A percentile compares a stretch with the other conserved stretches of the same genome.
Evolutionary conservation across 2,113 vertebrate species (phyloP).

Genomic region (Scartelaos histophorus): DNA sequence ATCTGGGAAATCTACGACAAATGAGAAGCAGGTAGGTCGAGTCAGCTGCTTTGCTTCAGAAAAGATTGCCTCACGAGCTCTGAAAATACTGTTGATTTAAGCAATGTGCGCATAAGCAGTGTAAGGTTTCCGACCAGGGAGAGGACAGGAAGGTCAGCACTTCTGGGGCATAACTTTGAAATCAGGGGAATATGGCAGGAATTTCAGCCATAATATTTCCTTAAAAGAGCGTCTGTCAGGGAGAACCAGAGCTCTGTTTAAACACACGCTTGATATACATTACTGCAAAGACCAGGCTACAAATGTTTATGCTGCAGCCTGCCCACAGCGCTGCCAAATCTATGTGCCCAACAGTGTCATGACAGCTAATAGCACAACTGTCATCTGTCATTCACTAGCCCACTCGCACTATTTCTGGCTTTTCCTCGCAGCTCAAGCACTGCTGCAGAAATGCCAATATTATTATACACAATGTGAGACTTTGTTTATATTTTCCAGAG

Average conservation of each 20-base stretch:
- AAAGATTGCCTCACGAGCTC: slow-evolving; percentile 67
- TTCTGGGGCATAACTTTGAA: slow-evolving; percentile 44
- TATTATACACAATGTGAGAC: slow-evolving; percentile 34
- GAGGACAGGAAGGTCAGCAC: slow-evolving; percentile 43
- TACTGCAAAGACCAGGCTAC: slow-evolving; percentile 16
- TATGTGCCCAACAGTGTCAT: slow-evolving; percentile 28
- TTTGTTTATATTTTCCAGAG: slow-evolving; percentile 36
- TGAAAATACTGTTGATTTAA: slow-evolving; percentile 73
- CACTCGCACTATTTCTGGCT: slow-evolving; percentile 51
- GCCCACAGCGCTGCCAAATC: slow-evolving; percentile 36
- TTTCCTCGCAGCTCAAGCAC: slow-evolving; percentile 37
- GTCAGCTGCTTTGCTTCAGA: slow-evolving; percentile 55
- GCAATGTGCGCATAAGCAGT: slow-evolving; percentile 52
- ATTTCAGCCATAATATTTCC: slow-evolving; percentile 48
- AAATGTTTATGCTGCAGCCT: slow-evolving; percentile 44
- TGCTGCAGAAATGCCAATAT: slow-evolving; percentile 32
- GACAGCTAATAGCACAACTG: slow-evolving; percentile 45
- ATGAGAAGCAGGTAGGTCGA: slow-evolving; percentile 31
- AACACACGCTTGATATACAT: slow-evolving; percentile 25
- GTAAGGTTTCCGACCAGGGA: slow-evolving; percentile 50
- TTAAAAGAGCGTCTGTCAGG: slow-evolving; percentile 27
- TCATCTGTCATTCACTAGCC: slow-evolving; percentile 53
- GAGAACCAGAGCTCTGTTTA: slow-evolving; percentile 26
- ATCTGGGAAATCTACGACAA: slow-evolving; percentile 60
- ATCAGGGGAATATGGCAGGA: slow-evolving; percentile 40